Base-by-base conservation (phyloP, 1,140 invertebrate genomes). In the Pollicipes pollicipes region DNA sequence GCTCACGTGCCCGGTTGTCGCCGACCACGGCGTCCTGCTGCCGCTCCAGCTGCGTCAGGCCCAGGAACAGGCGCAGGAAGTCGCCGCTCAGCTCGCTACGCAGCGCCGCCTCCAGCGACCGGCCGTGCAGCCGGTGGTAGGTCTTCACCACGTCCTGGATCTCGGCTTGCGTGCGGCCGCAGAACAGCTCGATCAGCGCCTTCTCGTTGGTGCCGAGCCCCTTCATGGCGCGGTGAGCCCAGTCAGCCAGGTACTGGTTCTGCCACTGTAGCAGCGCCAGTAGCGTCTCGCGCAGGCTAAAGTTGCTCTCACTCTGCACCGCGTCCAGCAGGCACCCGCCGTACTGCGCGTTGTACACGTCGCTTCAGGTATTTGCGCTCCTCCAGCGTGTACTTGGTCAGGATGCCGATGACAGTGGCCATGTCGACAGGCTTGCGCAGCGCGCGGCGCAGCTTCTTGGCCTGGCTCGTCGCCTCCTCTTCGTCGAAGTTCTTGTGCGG, bases 121-220 rank as follows among this genome's bases (percentile, higher is more conserved):
- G 45, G 45, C 45, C 45, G 45, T 58, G 45, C 45, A 58, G 8
- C 2, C 45, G 8, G 13, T 58, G 45, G 45, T 58, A 58, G 45
- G 45, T 21, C 45, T 58, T 58, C 13, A 58, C 45, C 6, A 58
- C 45, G 45, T 58, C 24, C 45, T 58, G 45, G 2, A 58, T 21
- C 17, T 58, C 45, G 8, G 45, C 45, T 21, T 58, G 45, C 45
- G 45, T 21, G 24, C 77, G 74, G 69, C 73, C 75, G 69, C 76
- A 78, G 21, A 80, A 73, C 1, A 77, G 71, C 68, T 76, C 75
- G 72, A 77, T 78, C 0, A 78, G 71, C 0, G 73, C 68, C 17
- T 77, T 76, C 70, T 79, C 79, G 70, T 81, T 77, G 16, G 78
- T 78, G 66, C 78, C 78, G 21, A 75, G 24, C 0, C 77, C 76